Evolutionary conservation across 1,140 invertebrate species (phyloP).

Genomic region (Apis cerana): DNA sequence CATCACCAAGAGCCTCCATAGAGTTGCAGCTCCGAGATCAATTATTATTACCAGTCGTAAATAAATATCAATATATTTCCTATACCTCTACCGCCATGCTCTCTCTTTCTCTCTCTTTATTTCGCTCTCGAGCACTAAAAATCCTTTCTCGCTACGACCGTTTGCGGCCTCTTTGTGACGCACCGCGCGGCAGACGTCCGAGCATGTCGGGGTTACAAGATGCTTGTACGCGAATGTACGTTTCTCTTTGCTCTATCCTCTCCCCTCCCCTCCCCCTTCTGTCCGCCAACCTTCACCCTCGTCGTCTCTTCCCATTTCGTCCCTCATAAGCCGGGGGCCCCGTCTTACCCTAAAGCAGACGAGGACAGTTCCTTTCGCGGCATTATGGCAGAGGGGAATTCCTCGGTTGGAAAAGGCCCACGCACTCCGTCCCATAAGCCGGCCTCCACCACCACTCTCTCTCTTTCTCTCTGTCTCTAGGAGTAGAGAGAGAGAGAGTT

Average conservation of each 20-base stretch:
- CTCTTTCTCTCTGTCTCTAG: background rate
- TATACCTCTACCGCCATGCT: slow-evolving; percentile 42
- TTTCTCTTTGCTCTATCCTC: slow-evolving; percentile 60
- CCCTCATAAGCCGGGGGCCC: slow-evolving; percentile 11
- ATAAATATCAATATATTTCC: slow-evolving; percentile 70
- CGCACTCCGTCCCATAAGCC: slow-evolving; percentile 7
- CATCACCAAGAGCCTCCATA: slow-evolving; percentile 15
- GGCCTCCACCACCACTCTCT: background rate
- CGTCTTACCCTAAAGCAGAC: background rate
- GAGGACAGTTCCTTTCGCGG: slow-evolving; percentile 30
- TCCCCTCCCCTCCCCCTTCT: background rate
- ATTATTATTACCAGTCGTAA: slow-evolving; percentile 73
- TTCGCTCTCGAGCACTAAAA: slow-evolving; percentile 56
- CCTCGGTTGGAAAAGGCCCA: slow-evolving; percentile 42
- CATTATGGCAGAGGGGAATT: slow-evolving; percentile 48
- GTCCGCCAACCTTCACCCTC: background rate
- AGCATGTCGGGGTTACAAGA: slow-evolving; percentile 68
- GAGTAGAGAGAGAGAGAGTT: background rate
- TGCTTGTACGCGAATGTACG: slow-evolving; percentile 62
- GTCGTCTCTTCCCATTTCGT: slow-evolving; percentile 24
- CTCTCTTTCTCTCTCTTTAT: background rate
- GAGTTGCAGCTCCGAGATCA: slow-evolving; percentile 64
- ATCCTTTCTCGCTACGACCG: slow-evolving; percentile 56
- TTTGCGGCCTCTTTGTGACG: slow-evolving; percentile 70
- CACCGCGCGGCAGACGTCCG: slow-evolving; percentile 63